Evolutionary conservation across 1,140 invertebrate genomes (phyloP).

Genomic region (Cryptotermes secundus): DNA sequence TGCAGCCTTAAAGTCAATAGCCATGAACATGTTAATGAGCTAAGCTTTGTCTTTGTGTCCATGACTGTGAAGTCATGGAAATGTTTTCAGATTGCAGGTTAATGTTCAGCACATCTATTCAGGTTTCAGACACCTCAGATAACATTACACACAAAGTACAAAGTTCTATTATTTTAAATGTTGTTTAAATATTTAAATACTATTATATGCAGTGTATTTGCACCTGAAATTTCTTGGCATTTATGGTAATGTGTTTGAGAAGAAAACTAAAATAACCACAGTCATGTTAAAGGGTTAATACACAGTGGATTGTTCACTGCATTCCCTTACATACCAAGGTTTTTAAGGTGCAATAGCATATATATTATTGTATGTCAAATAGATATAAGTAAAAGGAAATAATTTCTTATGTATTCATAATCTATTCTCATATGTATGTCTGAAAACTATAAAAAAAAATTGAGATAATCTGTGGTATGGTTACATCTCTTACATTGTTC

Average conservation of each 20-base stretch:
- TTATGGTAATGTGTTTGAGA: background rate
- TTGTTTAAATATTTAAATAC: slow-evolving; percentile 2
- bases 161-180: slow-evolving; percentile 19
- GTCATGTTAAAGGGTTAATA: background rate
- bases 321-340: background rate
- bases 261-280: background rate
- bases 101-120: slow-evolving; percentile 3
- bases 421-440: slow-evolving; percentile 19
- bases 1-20: background rate
- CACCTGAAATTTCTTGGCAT: slow-evolving; percentile 16
- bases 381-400: slow-evolving; percentile 11
- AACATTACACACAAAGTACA: slow-evolving; percentile 19
- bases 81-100: slow-evolving; percentile 9
- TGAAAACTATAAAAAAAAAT: slow-evolving; percentile 3
- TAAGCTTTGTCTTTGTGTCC: slow-evolving; percentile 10
- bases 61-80: background rate
- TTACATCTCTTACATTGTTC: slow-evolving; percentile 1
- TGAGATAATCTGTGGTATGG: slow-evolving; percentile 2
- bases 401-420: slow-evolving; percentile 20
- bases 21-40: background rate
- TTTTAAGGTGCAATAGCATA: slow-evolving; percentile 11
- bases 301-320: background rate
- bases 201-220: slow-evolving; percentile 18
- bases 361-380: slow-evolving; percentile 13
- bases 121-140: slow-evolving; percentile 9